Conservation (phyloP, 2,797 vertebrate genomes). For the Pangasius krempfi region DNA sequence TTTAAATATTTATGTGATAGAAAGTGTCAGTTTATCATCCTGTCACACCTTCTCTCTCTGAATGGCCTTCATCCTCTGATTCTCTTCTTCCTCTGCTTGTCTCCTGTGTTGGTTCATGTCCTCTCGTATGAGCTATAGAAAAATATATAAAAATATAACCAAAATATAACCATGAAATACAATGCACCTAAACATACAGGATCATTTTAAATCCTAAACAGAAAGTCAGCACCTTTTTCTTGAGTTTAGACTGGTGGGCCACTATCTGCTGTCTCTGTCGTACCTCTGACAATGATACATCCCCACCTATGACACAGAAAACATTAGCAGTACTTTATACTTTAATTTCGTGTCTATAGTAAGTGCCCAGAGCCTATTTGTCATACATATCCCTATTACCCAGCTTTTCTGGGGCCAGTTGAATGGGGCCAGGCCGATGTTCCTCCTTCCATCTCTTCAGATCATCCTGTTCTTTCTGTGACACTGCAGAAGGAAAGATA, state of each 20-base stretch:
- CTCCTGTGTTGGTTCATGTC: constrained; percentile 73
- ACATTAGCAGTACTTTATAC: background rate
- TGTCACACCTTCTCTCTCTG: constrained; percentile 83
- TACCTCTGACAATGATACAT: constrained; percentile 71
- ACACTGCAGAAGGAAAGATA: constrained; percentile 68
- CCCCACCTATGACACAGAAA: constrained; percentile 75
- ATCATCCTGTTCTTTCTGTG: constrained; percentile 77
- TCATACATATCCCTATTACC: constrained; percentile 67
- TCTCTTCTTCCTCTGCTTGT: constrained; percentile 76
- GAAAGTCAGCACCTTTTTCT: constrained; percentile 78
- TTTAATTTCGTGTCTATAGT: background rate
- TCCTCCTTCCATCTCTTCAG: constrained; percentile 71
- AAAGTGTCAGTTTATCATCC: background rate
- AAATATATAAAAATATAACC: background rate
- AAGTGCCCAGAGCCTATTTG: background rate
- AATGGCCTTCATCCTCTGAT: constrained; percentile 74
- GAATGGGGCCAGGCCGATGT: constrained; percentile 67
- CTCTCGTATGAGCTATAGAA: constrained; percentile 74
- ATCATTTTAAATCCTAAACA: background rate
- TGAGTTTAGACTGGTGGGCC: constrained; percentile 72
- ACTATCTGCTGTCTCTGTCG: constrained; percentile 76
- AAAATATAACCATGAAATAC: background rate
- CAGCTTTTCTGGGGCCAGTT: constrained; percentile 70
- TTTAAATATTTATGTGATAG: background rate
- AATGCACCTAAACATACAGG: background rate